phyloP scores from a whole-genome alignment of 2,113 vertebrate species.

The Misgurnus mizolepis region DNA sequence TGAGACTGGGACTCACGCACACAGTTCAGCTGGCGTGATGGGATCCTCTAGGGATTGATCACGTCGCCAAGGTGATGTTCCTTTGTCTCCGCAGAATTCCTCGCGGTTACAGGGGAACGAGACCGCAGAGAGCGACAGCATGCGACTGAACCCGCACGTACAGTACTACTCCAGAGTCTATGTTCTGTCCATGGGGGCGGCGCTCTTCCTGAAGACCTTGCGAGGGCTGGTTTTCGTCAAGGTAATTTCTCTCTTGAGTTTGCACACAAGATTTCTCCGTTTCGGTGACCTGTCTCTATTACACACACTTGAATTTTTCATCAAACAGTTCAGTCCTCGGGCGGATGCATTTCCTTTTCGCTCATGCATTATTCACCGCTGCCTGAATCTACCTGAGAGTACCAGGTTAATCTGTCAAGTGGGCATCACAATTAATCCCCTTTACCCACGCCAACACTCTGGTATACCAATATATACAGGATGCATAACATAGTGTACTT shows the following conservation, averaged over 20 bases:
- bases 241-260: conserved; percentile 62
- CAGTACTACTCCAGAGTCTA: conserved; percentile 78
- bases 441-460: neutral
- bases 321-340: conserved; percentile 9
- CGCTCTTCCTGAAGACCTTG: conserved; percentile 74
- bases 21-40: conserved; percentile 13
- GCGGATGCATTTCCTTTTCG: conserved; percentile 19
- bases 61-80: conserved; percentile 38
- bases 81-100: conserved; percentile 69
- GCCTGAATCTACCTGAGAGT: conserved; percentile 31
- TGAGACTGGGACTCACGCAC: conserved; percentile 29
- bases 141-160: conserved; percentile 78
- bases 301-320: conserved; percentile 27
- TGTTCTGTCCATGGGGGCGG: conserved; percentile 71
- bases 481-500: neutral
- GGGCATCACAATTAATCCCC: conserved; percentile 20
- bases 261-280: neutral
- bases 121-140: conserved; percentile 70
- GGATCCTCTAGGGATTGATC: conserved; percentile 4
- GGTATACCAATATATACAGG: conserved; percentile 1
- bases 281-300: neutral
- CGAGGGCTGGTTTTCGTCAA: conserved; percentile 79
- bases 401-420: conserved; percentile 23
- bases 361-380: conserved; percentile 13
- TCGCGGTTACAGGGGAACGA: conserved; percentile 71